Percentiles rank a stretch among this genome's conserved stretches.
Evolutionary conservation across 2,113 vertebrate species (phyloP).

Genomic region (Ctenomys sociabilis): DNA sequence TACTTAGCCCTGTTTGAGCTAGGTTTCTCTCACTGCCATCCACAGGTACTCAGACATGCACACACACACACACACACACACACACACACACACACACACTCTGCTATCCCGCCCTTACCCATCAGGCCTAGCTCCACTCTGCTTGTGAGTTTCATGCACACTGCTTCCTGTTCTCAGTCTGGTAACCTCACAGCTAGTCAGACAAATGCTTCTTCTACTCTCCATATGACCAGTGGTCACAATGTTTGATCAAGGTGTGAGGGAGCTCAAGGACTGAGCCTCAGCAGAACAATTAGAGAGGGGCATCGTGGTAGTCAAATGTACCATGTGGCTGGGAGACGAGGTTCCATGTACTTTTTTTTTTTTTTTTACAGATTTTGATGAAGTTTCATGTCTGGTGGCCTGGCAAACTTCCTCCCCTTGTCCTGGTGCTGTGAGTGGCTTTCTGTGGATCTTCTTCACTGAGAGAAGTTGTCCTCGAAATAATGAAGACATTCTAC

Average conservation of each 20-base stretch:
- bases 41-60: too few relatives aligned
- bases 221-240: neutral
- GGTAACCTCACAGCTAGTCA: too few relatives aligned
- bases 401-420: neutral
- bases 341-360: neutral
- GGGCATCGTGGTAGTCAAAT: neutral
- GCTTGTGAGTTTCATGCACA: neutral
- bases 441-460: neutral
- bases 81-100: too few relatives aligned
- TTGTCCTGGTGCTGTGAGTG: neutral
- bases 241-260: neutral
- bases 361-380: neutral
- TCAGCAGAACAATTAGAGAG: neutral
- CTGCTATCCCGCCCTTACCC: too few relatives aligned
- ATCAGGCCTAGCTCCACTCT: neutral
- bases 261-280: fast-evolving
- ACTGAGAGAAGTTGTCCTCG: neutral
- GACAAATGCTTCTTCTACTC: neutral
- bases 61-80: too few relatives aligned
- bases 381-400: neutral
- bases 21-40: too few relatives aligned
- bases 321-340: neutral
- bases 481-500: neutral
- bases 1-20: neutral
- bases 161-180: neutral